Evolutionary conservation across 2,888 invertebrate species (phyloP).

Genomic region (Gastrophysa polygoni): DNA sequence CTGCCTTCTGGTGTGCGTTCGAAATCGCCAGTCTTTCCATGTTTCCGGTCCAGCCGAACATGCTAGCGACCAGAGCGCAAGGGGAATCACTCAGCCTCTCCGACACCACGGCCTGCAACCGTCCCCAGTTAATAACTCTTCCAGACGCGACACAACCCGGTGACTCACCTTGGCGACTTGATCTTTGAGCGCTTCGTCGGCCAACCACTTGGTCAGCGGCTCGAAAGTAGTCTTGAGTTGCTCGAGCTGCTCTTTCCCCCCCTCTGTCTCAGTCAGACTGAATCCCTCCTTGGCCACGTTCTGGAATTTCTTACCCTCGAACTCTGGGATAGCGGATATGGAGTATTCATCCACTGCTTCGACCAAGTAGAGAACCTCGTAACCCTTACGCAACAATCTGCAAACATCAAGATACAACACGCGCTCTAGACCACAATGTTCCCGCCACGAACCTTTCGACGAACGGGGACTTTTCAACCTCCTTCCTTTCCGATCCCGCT

Average conservation of each 20-base stretch:
- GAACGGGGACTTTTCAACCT: conserved; percentile 92
- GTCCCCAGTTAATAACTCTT: no score
- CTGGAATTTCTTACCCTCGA: conserved; percentile 98
- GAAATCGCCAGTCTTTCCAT: conserved; percentile 96
- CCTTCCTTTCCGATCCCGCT: conserved; percentile 84
- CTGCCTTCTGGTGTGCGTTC: conserved; percentile 95
- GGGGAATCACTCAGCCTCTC: conserved; percentile 80
- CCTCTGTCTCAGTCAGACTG: conserved; percentile 75
- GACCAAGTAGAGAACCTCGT: conserved; percentile 91
- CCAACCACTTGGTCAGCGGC: conserved; percentile 90
- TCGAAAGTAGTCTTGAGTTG: conserved; percentile 79
- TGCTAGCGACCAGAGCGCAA: conserved; percentile 93
- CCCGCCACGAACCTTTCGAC: conserved; percentile 73
- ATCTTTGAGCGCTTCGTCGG: conserved; percentile 78
- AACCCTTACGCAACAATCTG: conserved; percentile 82
- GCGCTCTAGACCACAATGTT: no score
- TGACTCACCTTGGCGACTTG: conserved; percentile 72
- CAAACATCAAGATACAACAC: no score
- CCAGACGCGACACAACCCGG: no score
- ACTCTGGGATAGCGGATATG: conserved; percentile 95
- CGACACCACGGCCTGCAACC: conserved; percentile 50
- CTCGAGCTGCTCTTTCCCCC: conserved; percentile 77
- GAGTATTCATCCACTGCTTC: conserved; percentile 99
- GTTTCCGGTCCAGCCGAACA: conserved; percentile 99
- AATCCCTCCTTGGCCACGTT: conserved; percentile 99